A percentile compares a stretch with the other conserved stretches of the same genome.
Conservation (phyloP, 2,113 vertebrate species). For the Calypte anna region DNA sequence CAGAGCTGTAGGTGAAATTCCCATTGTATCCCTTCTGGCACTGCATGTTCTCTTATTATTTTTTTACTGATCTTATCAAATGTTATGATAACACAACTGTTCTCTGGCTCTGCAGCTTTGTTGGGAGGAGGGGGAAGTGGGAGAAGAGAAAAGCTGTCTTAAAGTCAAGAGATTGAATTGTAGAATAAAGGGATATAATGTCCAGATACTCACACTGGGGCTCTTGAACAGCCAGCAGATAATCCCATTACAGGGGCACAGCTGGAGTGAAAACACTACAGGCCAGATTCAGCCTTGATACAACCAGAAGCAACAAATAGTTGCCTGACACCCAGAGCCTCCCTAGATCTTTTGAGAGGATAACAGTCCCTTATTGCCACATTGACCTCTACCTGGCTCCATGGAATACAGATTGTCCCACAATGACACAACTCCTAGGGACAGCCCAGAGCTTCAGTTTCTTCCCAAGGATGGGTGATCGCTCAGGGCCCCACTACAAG, state of each 20-base stretch:
- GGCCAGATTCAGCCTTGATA: background rate
- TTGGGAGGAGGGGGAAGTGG: background rate
- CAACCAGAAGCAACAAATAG: background rate
- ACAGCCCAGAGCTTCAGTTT: background rate
- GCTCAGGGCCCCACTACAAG: background rate
- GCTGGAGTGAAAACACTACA: background rate
- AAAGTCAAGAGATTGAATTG: background rate
- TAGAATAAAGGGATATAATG: background rate
- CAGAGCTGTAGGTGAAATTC: background rate
- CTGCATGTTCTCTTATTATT: background rate
- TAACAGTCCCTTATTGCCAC: fast-evolving
- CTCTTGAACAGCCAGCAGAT: background rate
- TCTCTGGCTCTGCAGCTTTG: background rate
- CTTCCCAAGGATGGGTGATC: background rate
- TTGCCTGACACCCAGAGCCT: background rate
- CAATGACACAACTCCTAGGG: background rate
- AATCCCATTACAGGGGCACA: background rate
- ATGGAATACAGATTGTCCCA: background rate
- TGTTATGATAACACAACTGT: background rate
- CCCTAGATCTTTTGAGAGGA: background rate
- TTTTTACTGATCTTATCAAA: background rate
- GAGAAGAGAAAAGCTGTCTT: background rate
- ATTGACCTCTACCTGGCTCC: background rate
- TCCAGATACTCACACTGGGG: background rate
- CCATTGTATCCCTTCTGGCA: background rate